phyloP scores from a whole-genome alignment of 2,113 vertebrate species.

The Planiliza haematocheilus region DNA sequence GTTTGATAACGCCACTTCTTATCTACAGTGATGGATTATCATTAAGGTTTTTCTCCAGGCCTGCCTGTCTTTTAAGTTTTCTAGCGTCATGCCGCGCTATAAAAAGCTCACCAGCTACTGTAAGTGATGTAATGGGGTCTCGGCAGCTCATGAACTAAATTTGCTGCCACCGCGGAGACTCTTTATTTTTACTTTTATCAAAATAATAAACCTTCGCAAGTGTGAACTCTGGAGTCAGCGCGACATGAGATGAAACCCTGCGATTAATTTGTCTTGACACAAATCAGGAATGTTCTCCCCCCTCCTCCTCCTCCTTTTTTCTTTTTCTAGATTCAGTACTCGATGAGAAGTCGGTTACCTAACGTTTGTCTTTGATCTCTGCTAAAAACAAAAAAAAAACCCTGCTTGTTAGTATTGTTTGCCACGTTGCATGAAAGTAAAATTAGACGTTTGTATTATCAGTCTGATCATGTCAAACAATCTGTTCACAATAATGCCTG shows the following conservation, averaged over 20 bases:
- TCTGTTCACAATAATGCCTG: constrained; percentile 4
- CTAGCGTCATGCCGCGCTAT: constrained; percentile 7
- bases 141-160: constrained; percentile 36
- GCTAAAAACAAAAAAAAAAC: no score
- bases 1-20: constrained; percentile 2
- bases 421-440: constrained; percentile 7
- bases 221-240: constrained; percentile 2
- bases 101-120: constrained; percentile 41
- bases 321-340: not conserved
- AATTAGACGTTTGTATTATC: constrained; percentile 7
- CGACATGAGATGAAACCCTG: constrained; percentile 6
- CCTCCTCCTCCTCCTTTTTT: not conserved
- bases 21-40: constrained; percentile 19
- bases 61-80: constrained; percentile 10
- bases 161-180: constrained; percentile 32
- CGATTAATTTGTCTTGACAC: constrained; percentile 12
- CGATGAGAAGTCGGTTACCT: not conserved
- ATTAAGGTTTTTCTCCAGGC: constrained; percentile 22
- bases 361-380: constrained; percentile 23
- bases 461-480: not conserved
- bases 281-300: constrained; percentile 31
- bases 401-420: no score
- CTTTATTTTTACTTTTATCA: constrained; percentile 15
- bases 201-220: constrained; percentile 9
- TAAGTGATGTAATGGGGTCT: constrained; percentile 60